Base-by-base conservation (phyloP, 2,797 vertebrate genomes). In the Mallotus villosus region DNA sequence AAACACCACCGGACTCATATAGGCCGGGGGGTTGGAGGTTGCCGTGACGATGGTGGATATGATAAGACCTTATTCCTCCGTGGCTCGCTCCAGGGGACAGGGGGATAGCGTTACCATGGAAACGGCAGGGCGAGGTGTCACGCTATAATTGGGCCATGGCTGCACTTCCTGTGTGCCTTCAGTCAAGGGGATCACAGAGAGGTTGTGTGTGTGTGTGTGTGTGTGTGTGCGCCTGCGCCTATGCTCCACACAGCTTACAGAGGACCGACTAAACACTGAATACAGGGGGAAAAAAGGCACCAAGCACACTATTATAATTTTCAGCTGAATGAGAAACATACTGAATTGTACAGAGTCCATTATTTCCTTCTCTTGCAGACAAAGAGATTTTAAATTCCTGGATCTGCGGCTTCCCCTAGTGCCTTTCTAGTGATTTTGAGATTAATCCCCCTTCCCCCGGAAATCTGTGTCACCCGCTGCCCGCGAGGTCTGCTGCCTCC, bases 71-170 rank as follows among this genome's bases (percentile, higher is more conserved):
- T 90, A 92, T 92, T 94, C 92, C 92, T 92, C 93, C 88, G 90
- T 92, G 88, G 74, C 89, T 92, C 94, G 93, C 95, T 94, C 93
- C 93, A 93, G 94, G 93, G 91, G 92, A 92, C 92, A 92, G 85
- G 93, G 93, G 92, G 80, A 78, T 90, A 84, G 93, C 78, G 95
- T 94, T 95, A 95, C 95, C 95, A 96, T 97, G 94, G 96, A 94
- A 96, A 97, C 95, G 80, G 93, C 76, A 90, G 91, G 89, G 91
- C 88, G 84, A 95, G 94, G 93, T 92, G 94, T 92, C 89, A 94
- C 91, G 91, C 93, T 90, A 92, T 94, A 94, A 94, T 92, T 93
- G 95, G 93, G 94, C 93, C 94, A 90, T 92, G 92, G 92, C 92
- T 93, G 89, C 85, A 90, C 92, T 90, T 94, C 93, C 93, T 95